phyloP scores from a whole-genome alignment of 2,797 vertebrate species.

The Thamnophis elegans region DNA sequence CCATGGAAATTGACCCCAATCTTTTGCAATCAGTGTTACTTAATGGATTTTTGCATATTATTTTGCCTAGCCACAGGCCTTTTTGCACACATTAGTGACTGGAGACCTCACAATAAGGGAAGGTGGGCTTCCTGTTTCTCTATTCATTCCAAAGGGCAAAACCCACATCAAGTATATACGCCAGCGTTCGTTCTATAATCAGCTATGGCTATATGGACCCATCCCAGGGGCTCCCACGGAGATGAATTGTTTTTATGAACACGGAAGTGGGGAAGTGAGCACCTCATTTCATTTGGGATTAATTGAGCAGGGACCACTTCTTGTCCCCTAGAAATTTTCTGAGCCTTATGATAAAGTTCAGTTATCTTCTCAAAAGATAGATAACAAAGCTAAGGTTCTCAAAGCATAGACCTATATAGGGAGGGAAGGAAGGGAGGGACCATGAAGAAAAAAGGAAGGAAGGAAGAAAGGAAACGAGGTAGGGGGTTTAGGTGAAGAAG shows the following conservation, averaged over 20 bases:
- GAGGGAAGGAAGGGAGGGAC: too few species aligned
- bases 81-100: not conserved
- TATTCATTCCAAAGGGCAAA: not conserved
- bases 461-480: too few species aligned
- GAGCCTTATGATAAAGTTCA: slow-evolving; percentile 4
- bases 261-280: too few species aligned
- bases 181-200: not conserved
- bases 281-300: not conserved
- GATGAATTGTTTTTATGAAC: not conserved
- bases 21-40: not conserved
- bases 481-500: too few species aligned
- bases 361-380: not conserved
- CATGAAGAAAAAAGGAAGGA: too few species aligned
- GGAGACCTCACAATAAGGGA: not conserved
- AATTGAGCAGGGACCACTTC: not conserved
- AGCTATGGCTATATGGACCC: not conserved
- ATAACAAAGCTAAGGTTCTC: not conserved
- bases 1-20: not conserved
- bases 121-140: not conserved
- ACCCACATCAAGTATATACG: not conserved
- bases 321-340: not conserved
- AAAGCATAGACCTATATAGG: not conserved
- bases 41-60: not conserved
- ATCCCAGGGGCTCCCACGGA: not conserved
- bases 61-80: not conserved